Percentiles rank a stretch among this genome's conserved stretches.
phyloP scores from a whole-genome alignment of 2,113 vertebrate genomes.

The Peromyscus californicus region DNA sequence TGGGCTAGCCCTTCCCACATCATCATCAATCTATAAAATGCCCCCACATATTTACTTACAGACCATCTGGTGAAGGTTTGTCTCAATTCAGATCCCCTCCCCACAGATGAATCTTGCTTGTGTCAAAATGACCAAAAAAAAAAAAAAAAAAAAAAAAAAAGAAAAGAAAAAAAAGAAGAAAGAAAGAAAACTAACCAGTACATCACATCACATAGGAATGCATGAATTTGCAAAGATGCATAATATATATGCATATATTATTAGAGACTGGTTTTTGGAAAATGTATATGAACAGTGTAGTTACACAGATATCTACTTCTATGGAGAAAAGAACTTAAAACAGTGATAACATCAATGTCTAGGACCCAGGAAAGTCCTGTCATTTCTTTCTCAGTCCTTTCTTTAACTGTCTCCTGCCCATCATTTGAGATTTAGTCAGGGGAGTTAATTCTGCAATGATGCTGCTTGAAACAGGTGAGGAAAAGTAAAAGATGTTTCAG shows the following conservation, averaged over 20 bases:
- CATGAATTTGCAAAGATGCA: too few species aligned
- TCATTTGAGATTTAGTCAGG: background rate
- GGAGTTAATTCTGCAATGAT: background rate
- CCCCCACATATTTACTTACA: background rate
- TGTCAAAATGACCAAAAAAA: background rate
- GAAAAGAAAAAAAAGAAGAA: background rate
- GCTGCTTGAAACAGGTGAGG: background rate
- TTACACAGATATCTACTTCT: background rate
- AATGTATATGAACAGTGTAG: background rate
- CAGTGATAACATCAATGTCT: background rate
- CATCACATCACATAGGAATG: background rate
- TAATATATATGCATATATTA: background rate
- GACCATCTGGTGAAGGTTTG: background rate
- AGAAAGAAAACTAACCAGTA: background rate
- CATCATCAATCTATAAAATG: background rate
- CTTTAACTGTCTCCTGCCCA: background rate
- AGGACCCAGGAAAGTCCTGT: fast-evolving
- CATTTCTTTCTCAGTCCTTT: background rate
- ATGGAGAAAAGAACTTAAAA: background rate
- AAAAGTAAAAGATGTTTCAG: background rate
- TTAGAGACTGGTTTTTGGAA: background rate
- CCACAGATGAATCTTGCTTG: background rate
- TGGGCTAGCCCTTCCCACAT: background rate
- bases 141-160: background rate
- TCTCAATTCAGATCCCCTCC: background rate